phyloP scores from a whole-genome alignment of 2,113 vertebrate species.

The Antechinus flavipes region DNA sequence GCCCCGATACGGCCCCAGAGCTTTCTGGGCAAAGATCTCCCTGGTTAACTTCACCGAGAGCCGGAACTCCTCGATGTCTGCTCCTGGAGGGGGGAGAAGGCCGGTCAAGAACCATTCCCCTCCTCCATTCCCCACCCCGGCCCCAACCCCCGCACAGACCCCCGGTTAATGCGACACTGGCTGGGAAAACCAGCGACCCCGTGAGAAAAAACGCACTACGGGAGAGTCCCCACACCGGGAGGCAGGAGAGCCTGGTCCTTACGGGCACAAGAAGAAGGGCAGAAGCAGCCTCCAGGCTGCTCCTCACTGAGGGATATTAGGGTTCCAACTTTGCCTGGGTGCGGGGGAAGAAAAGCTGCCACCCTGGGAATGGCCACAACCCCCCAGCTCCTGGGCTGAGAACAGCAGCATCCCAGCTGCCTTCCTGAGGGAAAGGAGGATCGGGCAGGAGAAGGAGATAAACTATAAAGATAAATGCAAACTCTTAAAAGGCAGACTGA shows the following conservation, averaged over 20 bases:
- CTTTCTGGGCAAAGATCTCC: slow-evolving; percentile 96
- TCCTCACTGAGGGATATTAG: background rate
- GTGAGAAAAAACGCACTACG: background rate
- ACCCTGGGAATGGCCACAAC: background rate
- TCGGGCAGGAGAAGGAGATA: background rate
- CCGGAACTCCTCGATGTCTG: slow-evolving; percentile 92
- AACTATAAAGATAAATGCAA: background rate
- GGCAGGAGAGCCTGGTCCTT: background rate
- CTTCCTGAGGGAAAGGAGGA: background rate
- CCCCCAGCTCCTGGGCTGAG: background rate
- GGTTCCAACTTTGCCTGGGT: background rate
- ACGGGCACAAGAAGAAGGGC: background rate
- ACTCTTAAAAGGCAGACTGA: background rate
- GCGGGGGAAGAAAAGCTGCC: no score
- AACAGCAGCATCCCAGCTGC: background rate
- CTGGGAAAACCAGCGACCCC: background rate
- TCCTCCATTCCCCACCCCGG: background rate
- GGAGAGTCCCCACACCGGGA: background rate
- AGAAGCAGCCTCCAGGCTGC: no score
- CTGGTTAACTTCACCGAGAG: slow-evolving; percentile 91
- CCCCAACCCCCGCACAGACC: background rate
- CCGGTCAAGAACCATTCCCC: background rate
- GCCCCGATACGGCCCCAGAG: slow-evolving; percentile 92
- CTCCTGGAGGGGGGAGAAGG: slow-evolving; percentile 85
- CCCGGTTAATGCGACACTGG: background rate